Conservation (phyloP, 2,113 vertebrate species). For the Passer domesticus region DNA sequence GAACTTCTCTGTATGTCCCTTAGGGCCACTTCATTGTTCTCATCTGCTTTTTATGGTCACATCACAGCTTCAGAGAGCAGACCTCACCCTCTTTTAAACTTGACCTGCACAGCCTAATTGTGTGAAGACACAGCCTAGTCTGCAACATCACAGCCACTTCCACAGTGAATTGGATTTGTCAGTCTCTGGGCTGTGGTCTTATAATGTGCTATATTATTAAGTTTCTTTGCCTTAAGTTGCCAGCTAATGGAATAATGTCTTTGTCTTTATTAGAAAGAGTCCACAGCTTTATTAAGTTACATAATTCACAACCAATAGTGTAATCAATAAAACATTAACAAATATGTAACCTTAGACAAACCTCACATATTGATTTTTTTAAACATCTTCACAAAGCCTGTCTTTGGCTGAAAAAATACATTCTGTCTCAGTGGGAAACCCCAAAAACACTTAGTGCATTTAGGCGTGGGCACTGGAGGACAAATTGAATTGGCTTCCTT, state of each 20-base stretch:
- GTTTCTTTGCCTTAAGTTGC: slow-evolving; percentile 66
- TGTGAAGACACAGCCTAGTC: neutral
- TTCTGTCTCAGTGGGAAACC: neutral
- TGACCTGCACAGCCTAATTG: neutral
- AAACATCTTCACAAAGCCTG: slow-evolving; percentile 59
- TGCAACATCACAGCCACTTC: slow-evolving; percentile 46
- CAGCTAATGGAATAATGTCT: slow-evolving; percentile 73
- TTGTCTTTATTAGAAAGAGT: slow-evolving; percentile 63
- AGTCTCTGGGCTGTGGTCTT: slow-evolving; percentile 44
- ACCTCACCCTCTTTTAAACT: neutral
- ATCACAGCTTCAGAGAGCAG: neutral
- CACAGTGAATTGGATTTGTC: slow-evolving; percentile 58
- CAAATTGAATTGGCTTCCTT: neutral
- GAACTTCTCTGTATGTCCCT: neutral
- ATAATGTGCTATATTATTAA: slow-evolving; percentile 55
- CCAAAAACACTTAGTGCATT: neutral
- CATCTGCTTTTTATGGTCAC: neutral
- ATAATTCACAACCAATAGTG: slow-evolving; percentile 70
- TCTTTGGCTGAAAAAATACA: neutral
- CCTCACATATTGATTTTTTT: slow-evolving; percentile 68
- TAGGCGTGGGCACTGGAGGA: neutral
- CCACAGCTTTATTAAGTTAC: slow-evolving; percentile 74
- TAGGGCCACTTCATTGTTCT: neutral
- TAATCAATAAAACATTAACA: slow-evolving; percentile 79
- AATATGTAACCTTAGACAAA: slow-evolving; percentile 71